A percentile compares a stretch with the other conserved stretches of the same genome.
Conservation (phyloP, 23 tunicate genomes). For the Diplosoma virens region DNA sequence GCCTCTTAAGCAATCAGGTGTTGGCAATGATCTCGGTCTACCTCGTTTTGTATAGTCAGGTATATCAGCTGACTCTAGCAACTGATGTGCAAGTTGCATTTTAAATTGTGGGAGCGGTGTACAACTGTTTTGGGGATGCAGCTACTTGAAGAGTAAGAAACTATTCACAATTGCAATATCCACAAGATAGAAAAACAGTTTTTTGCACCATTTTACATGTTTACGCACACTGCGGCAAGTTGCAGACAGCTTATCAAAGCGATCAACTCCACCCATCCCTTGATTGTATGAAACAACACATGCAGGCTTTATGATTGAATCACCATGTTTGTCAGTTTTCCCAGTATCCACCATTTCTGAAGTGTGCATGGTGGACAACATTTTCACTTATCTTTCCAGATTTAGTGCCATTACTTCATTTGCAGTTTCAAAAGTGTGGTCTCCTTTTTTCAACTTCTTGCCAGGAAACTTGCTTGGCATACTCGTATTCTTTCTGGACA, state of each 20-base stretch:
- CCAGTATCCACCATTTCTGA: slow-evolving; percentile 15
- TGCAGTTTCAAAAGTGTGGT: not conserved
- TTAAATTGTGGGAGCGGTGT: slow-evolving; percentile 2
- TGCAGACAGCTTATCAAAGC: slow-evolving; percentile 23
- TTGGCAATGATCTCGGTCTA: not conserved
- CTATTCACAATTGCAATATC: slow-evolving; percentile 15
- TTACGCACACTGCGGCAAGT: slow-evolving; percentile 17
- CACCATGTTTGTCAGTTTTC: slow-evolving; percentile 5
- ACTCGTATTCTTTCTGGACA: not conserved
- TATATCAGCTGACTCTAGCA: slow-evolving; percentile 18
- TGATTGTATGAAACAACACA: slow-evolving; percentile 15
- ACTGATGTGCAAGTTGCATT: slow-evolving; percentile 11
- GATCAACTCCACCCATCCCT: slow-evolving; percentile 27
- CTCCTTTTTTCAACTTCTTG: slow-evolving; percentile 27
- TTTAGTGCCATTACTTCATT: slow-evolving; percentile 16
- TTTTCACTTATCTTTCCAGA: slow-evolving; percentile 29
- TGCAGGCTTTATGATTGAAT: not conserved
- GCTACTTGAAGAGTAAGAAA: slow-evolving; percentile 18
- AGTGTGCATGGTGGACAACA: slow-evolving; percentile 11
- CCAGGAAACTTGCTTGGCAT: slow-evolving; percentile 25
- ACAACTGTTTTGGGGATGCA: not conserved
- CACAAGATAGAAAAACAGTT: slow-evolving; percentile 16
- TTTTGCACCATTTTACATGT: slow-evolving; percentile 15
- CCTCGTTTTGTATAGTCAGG: slow-evolving; percentile 14
- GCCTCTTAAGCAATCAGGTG: not conserved